Evolutionary conservation across 37 sponge, comb jelly and placozoan genomes (phyloP), one percentile per base, ranked within the genome.

Genomic region (Bolinopsis microptera): DNA sequence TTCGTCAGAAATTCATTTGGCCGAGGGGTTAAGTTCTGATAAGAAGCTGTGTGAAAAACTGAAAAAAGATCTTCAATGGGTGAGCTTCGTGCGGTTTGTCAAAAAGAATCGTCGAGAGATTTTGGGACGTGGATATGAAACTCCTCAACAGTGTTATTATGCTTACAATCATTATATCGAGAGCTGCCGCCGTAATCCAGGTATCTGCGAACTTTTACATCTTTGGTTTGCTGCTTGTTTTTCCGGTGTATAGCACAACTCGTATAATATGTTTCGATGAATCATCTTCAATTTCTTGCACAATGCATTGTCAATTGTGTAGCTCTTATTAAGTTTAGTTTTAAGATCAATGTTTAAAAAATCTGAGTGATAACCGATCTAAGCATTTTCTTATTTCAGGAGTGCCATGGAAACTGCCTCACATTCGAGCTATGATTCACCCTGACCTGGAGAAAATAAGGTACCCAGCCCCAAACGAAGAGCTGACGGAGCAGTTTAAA

Each of bases 81-180:
- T 1, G 41, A 40, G 18, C 36, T 86, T 86, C 28, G 90, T 86
- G n/a, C 34, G 36, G 28, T 86, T 86, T 40, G 90, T 86, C 61
- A 86, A 86, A 16, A 18, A 86, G 90, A 36, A 24, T n/a, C 24
- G 30, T 39, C 48, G 48, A 33, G 90, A 86, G 16, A 86, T 86
- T 23, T 38, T 41, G 16, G 90, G 90, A 3, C 34, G 61, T 21
- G 90, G 90, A 30, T 86, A 86, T 86, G 90, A 86, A 27, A 86
- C 90, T 39, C 90, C 90, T 8, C 90, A 86, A 34, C 61, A 86
- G 22, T 86, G 90, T 27, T 86, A 86, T 30, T 41, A 28, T 41
- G 90, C 90, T 0, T 86, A 86, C 61, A 86, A 86, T 23, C 61
- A 86, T 26, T 40, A 40, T 27, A 36, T 40, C 30, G 90, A 86